These are phyloP conservation scores for Telenomus remus DNA, from an alignment of 1,140 invertebrate genomes.

Conservation along the genomic window DNA sequence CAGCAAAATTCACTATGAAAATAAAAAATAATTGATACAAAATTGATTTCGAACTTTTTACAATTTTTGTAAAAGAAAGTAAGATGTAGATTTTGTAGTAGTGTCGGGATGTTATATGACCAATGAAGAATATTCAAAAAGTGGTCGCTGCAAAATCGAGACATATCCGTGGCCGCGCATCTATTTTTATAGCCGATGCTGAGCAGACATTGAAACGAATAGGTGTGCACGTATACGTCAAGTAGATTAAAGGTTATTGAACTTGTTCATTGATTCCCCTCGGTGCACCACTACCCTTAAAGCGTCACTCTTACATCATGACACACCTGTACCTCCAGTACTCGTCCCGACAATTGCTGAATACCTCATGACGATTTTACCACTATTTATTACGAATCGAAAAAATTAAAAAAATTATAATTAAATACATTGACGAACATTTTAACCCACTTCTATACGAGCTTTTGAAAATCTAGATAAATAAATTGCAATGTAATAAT, in stretches of 20 bases:
- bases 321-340: conserved; percentile 39
- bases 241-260: conserved; percentile 75
- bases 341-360: conserved; percentile 30
- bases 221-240: conserved; percentile 59
- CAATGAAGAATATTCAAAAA: not conserved
- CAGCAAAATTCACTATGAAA: too few relatives aligned
- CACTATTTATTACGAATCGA: conserved; percentile 6
- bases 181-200: conserved; percentile 56
- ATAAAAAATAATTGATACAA: too few relatives aligned
- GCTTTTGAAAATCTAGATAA: too few relatives aligned
- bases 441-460: too few relatives aligned
- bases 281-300: conserved; percentile 54
- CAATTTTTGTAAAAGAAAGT: too few relatives aligned
- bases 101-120: not conserved
- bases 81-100: too few relatives aligned
- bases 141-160: conserved; percentile 33
- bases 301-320: conserved; percentile 37
- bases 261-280: conserved; percentile 71
- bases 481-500: too few relatives aligned
- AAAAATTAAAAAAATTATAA: not conserved
- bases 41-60: too few relatives aligned
- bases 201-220: conserved; percentile 57
- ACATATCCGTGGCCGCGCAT: conserved; percentile 29
- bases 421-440: too few relatives aligned
- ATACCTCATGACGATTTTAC: conserved; percentile 39